These are phyloP conservation scores for Gymnothorax reevesii DNA, from an alignment of 2,797 vertebrate genomes.

Conservation along the genomic window DNA sequence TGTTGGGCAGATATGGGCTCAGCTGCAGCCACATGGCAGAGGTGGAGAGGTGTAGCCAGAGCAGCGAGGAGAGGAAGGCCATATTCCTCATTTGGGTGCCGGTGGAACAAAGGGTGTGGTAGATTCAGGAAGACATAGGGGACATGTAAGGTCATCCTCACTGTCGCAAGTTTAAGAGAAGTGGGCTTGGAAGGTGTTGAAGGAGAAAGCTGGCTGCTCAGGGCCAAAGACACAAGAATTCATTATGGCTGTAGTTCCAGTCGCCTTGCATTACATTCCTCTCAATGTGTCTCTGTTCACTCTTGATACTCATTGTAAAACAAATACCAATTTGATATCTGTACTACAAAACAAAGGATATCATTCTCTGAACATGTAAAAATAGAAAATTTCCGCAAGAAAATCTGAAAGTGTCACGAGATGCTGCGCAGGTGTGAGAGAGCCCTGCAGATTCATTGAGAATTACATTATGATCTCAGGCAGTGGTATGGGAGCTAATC, in stretches of 20 bases:
- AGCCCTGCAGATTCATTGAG: too few relatives aligned
- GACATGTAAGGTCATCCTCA: background rate
- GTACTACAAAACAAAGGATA: background rate
- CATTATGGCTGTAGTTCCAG: background rate
- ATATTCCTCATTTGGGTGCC: background rate
- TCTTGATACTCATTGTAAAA: background rate
- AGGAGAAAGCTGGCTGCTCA: constrained; percentile 12
- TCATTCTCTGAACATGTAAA: background rate
- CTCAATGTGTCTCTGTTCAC: background rate
- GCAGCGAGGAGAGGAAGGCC: background rate
- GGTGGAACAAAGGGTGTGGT: constrained; percentile 2
- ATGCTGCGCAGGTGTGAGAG: too few relatives aligned
- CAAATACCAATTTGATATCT: background rate
- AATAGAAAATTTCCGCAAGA: too few relatives aligned
- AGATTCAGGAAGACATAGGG: constrained; percentile 1
- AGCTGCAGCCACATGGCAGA: constrained; percentile 36
- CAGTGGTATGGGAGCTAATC: too few relatives aligned
- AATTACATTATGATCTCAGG: too few relatives aligned
- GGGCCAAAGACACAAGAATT: background rate
- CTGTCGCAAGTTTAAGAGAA: constrained; percentile 5
- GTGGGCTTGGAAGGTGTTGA: background rate
- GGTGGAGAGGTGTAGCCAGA: background rate
- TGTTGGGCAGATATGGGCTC: constrained; percentile 50
- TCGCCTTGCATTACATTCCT: background rate
- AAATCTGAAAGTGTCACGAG: too few relatives aligned